These are phyloP conservation scores for Xenopus petersii DNA, from an alignment of 2,797 vertebrate species.

Conservation along the genomic window DNA sequence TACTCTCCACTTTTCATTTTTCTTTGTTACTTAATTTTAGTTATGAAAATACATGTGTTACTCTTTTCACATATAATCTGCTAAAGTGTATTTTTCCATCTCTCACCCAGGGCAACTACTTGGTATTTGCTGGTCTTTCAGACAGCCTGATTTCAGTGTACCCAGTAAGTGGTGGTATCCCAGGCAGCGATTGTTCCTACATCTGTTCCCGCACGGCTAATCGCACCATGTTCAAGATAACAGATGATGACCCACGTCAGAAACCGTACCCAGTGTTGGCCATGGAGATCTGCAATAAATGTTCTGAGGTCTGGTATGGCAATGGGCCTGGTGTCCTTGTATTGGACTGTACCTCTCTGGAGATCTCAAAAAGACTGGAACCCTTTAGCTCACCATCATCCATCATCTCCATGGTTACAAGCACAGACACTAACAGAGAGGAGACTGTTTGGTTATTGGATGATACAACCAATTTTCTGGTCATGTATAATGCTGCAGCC, in stretches of 20 bases:
- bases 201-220: conserved; percentile 91
- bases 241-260: conserved; percentile 83
- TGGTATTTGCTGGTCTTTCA: conserved; percentile 85
- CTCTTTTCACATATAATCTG: not conserved
- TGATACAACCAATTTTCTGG: conserved; percentile 74
- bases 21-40: no score
- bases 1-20: no score
- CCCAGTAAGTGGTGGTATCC: conserved; percentile 71
- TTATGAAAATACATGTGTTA: not conserved
- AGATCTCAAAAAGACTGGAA: conserved; percentile 78
- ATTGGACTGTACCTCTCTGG: conserved; percentile 71
- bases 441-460: conserved; percentile 92
- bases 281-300: conserved; percentile 78
- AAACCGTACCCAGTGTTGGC: conserved; percentile 78
- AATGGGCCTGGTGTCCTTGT: conserved; percentile 87
- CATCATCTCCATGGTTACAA: conserved; percentile 72
- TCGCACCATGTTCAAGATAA: conserved; percentile 76
- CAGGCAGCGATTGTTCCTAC: conserved; percentile 78
- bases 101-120: conserved; percentile 68
- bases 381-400: conserved; percentile 73
- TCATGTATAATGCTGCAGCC: conserved; percentile 79
- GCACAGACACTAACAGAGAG: conserved; percentile 76
- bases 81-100: not conserved
- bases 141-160: conserved; percentile 85
- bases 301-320: conserved; percentile 88